Percentiles rank a stretch among this genome's conserved stretches.
Evolutionary conservation across 2,113 vertebrate genomes (phyloP).

Genomic region (Bubo blakistoni): DNA sequence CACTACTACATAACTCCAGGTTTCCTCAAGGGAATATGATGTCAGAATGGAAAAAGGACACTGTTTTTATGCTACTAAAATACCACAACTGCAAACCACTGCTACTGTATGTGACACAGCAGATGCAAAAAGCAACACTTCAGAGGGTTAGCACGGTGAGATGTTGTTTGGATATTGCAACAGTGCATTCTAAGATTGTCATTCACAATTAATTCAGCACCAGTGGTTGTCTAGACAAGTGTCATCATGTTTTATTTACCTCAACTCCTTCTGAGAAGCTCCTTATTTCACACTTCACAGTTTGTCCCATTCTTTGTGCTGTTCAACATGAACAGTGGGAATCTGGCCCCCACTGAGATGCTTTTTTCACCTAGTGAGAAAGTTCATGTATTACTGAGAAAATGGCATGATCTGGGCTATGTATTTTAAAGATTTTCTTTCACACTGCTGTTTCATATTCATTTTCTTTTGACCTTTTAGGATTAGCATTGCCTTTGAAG

Average conservation of each 20-base stretch:
- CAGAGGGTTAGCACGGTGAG: not conserved
- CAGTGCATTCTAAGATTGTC: not conserved
- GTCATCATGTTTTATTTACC: slow-evolving; percentile 41
- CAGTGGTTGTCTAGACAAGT: not conserved
- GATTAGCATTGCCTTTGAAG: slow-evolving; percentile 14
- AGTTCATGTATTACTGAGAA: not conserved
- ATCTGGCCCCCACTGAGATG: not conserved
- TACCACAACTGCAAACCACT: not conserved
- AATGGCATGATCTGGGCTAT: not conserved
- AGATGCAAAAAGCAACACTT: not conserved
- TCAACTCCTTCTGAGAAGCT: not conserved
- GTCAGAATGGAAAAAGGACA: not conserved
- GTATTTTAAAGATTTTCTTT: slow-evolving; percentile 31
- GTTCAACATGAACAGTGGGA: not conserved
- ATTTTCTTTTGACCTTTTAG: slow-evolving; percentile 13
- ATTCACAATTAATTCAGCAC: slow-evolving; percentile 11
- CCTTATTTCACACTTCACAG: slow-evolving; percentile 10
- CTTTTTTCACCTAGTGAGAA: not conserved
- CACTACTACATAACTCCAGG: not conserved
- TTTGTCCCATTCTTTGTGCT: not conserved
- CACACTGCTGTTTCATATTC: not conserved
- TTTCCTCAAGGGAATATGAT: not conserved
- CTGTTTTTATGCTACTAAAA: not conserved
- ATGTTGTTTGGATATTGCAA: not conserved
- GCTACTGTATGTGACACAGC: not conserved